Evolutionary conservation across 2,113 vertebrate genomes (phyloP), one percentile per base, ranked within the genome.

Genomic region (Poicephalus meyeri): DNA sequence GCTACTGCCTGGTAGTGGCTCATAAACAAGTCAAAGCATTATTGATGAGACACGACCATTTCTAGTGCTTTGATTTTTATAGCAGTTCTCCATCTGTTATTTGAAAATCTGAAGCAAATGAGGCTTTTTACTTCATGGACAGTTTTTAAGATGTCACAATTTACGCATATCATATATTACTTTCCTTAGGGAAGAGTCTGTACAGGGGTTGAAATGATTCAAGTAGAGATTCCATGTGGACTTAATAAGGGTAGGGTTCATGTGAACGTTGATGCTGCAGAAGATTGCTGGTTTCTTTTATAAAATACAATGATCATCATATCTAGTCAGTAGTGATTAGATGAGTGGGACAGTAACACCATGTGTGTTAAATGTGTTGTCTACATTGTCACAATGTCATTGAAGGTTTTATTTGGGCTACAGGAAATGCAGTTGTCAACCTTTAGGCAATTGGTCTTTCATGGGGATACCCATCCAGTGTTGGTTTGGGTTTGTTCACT

Each of bases 111-210:
- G 50, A n/a, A 96, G 97, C 92, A 87, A 94, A 91, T 55, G 35
- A 78, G 71, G 83, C 97, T 97, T 98, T 97, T 96, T 96, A 97
- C 91, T 95, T 91, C 96, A 95, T 93, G 79, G 94, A 90, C 91
- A 37, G 37, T 97, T 95, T 92, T 80, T 89, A 63, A 96, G 86
- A 69, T 91, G 41, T 66, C 91, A 73, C 88, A 46, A 35, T 86
- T 58, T 12, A 28, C 81, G 81, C 94, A 68, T 94, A 82, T 82
- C 58, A 1, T 26, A 7, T 41, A 26, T 87, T 79, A 8, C 29
- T 85, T 83, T 52, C 64, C 6, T 76, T 80, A 82, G 47, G 53
- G 60, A 55, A 46, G 49, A 47, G 65, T 26, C 86, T 56, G 52
- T 84, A 13, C 60, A 53, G 52, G 37, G 49, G 17, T 72, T 60